These are phyloP conservation scores for Molanna angustata DNA, from an alignment of 2,888 invertebrate genomes.

Conservation along the genomic window DNA sequence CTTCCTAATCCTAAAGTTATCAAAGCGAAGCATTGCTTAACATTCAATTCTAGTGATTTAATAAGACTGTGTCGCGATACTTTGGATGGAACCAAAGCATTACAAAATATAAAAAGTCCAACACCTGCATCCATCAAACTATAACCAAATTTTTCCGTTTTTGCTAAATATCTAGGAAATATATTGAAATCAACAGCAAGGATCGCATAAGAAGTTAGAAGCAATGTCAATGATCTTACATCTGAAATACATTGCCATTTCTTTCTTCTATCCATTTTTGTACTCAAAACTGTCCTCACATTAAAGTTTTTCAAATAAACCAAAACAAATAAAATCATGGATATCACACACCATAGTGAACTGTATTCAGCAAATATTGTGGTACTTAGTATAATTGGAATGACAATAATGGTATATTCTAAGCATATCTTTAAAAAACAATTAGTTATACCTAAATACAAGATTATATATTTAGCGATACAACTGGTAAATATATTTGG, in stretches of 20 bases:
- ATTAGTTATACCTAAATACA: slow-evolving; percentile 25
- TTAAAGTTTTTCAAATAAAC: slow-evolving; percentile 16
- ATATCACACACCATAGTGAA: slow-evolving; percentile 10
- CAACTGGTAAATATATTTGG: slow-evolving; percentile 26
- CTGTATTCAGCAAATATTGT: slow-evolving; percentile 48
- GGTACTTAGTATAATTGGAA: slow-evolving; percentile 56
- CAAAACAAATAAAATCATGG: slow-evolving; percentile 31
- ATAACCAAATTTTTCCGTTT: slow-evolving; percentile 82
- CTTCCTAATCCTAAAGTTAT: slow-evolving; percentile 62
- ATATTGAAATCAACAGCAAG: slow-evolving; percentile 90
- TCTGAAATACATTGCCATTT: slow-evolving; percentile 58
- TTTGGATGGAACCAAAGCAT: slow-evolving; percentile 70
- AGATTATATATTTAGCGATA: slow-evolving; percentile 33
- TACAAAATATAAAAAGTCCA: slow-evolving; percentile 79
- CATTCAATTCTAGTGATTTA: slow-evolving; percentile 36
- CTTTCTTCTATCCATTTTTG: slow-evolving; percentile 33
- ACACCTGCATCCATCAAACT: slow-evolving; percentile 96
- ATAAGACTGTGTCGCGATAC: slow-evolving; percentile 39
- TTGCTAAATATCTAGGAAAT: slow-evolving; percentile 83
- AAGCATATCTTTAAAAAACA: slow-evolving; percentile 40
- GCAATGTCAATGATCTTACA: slow-evolving; percentile 65
- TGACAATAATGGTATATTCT: slow-evolving; percentile 57
- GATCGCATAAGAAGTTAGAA: slow-evolving; percentile 78
- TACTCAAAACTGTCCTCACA: slow-evolving; percentile 13
- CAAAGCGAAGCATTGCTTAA: slow-evolving; percentile 43